Conservation (phyloP, 2,888 invertebrate genomes). For the Mimachlamys varia region DNA sequence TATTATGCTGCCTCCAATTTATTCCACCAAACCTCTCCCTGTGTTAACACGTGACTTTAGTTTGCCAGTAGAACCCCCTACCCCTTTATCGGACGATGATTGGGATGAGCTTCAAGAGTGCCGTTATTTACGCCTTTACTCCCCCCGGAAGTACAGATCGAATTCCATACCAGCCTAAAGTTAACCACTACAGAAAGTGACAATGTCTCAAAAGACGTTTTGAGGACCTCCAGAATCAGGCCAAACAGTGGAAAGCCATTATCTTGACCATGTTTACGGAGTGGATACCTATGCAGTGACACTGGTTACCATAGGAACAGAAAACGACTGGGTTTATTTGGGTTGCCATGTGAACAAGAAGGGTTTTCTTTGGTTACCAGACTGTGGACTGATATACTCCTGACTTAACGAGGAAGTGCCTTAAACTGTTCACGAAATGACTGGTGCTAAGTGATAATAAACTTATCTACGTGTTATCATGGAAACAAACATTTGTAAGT, state of each 20-base stretch:
- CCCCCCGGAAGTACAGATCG: slow-evolving; percentile 46
- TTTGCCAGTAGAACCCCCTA: slow-evolving; percentile 54
- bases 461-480: background rate
- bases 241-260: background rate
- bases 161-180: slow-evolving; percentile 14
- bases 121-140: slow-evolving; percentile 64
- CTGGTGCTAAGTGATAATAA: background rate
- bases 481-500: background rate
- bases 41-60: slow-evolving; percentile 61
- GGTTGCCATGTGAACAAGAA: background rate
- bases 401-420: background rate
- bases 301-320: too few species aligned
- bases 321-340: background rate
- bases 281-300: background rate
- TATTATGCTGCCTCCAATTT: slow-evolving; percentile 65
- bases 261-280: background rate
- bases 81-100: slow-evolving; percentile 63
- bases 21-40: slow-evolving; percentile 62
- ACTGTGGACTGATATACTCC: background rate
- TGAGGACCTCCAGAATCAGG: background rate
- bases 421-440: background rate
- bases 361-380: background rate
- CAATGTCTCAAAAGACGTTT: background rate
- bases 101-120: slow-evolving; percentile 72
- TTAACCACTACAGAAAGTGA: background rate